phyloP scores from a whole-genome alignment of 2,113 vertebrate species.

The Catharus fuscescens region DNA sequence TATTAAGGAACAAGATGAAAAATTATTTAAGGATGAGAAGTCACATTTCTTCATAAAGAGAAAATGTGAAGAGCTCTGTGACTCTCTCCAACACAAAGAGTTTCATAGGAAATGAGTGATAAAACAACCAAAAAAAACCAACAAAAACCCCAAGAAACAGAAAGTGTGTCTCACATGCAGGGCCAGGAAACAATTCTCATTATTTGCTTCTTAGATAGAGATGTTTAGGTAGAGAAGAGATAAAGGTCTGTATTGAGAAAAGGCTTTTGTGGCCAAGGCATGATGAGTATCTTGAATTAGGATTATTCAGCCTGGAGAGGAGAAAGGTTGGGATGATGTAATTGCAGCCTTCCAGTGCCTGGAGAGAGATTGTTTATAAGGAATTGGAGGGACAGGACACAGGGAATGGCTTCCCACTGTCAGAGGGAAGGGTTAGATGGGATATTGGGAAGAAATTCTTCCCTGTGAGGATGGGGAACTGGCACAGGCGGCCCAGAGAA shows the following conservation, averaged over 20 bases:
- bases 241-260: background rate
- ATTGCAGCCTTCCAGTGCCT: background rate
- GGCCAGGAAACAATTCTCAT: background rate
- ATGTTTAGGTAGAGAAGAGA: background rate
- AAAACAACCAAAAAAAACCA: background rate
- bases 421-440: rapidly evolving
- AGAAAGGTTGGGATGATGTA: background rate
- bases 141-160: background rate
- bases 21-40: conserved; percentile 31
- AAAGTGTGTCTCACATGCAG: background rate
- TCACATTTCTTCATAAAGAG: background rate
- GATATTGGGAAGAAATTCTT: background rate
- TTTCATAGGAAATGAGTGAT: background rate
- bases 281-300: background rate
- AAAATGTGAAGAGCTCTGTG: background rate
- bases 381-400: background rate
- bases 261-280: background rate
- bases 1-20: conserved; percentile 1
- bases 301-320: background rate
- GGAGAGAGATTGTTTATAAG: background rate
- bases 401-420: background rate
- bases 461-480: rapidly evolving
- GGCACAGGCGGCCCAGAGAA: background rate
- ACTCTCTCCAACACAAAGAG: background rate
- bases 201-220: background rate